Base-by-base conservation (phyloP, 2,888 invertebrate species). In the Diploptera punctata region DNA sequence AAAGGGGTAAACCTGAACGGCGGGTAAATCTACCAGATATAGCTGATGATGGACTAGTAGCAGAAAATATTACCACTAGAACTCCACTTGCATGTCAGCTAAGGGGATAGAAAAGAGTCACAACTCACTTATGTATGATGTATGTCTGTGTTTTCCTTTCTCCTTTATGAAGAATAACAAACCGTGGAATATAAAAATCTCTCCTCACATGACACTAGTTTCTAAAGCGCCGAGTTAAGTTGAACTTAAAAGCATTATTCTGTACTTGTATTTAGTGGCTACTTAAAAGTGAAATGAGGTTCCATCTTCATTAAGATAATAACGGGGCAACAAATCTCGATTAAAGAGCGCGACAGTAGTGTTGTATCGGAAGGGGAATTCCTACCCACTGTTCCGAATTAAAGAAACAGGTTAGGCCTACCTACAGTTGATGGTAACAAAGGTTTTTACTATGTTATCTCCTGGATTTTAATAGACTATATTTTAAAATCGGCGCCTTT, bases 291-390 rank as follows among this genome's bases (percentile, higher is more conserved):
- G 60, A 24, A 18, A 31, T 19, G 18, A 67, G 70, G 44, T 67
- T 73, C 70, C 70, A 61, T 73, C 73, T 70, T 73, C 73, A 73
- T 73, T 73, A 70, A 73, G 70, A 67, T 65, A 47, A 73, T 70
- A 73, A 73, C 54, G 62, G 65, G 38, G 47, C 47, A 33, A 73
- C 73, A 73, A 73, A 73, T 73, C 70, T 70, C 67, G 49, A 73
- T 73, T 73, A 73, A 57, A 57, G 57, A 24, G 57, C 57, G 29
- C 31, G 29, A 24, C 52, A 52, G 52, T 29, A 57, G 57, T 57
- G n/a, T 57, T 57, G 57, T 16, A 33, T 33, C 47, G 4, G 47
- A 47, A 10, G 18, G 18, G 47, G 18, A n/a, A 57, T 57, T 29
- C 31, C 57, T 18, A 21, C 52, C 10, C 24, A 24, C 24, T 52